A percentile compares a stretch with the other conserved stretches of the same genome.
phyloP scores from a whole-genome alignment of 2,113 vertebrate species.

The Tachysurus fulvidraco region DNA sequence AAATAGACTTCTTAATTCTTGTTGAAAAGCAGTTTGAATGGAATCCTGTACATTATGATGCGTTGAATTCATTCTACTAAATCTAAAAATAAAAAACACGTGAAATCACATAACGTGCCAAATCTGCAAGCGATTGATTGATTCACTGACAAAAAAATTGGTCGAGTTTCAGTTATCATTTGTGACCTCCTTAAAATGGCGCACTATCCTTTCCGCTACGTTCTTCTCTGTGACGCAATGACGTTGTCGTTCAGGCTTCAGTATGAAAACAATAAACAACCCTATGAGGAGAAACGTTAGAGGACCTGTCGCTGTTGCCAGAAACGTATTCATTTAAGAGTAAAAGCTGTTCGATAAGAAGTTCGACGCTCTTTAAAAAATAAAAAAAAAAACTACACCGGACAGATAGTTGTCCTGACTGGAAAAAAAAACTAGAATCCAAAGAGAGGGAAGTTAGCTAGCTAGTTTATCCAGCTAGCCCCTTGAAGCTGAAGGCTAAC shows the following conservation, averaged over 20 bases:
- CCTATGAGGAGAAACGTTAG: conserved; percentile 61
- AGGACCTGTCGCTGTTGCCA: conserved; percentile 59
- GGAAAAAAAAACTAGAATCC: conserved; percentile 61
- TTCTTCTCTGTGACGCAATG: conserved; percentile 57
- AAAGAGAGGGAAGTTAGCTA: conserved; percentile 61
- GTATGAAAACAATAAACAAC: conserved; percentile 83
- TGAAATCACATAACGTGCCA: neutral
- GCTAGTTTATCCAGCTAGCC: conserved; percentile 64
- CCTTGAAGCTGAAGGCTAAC: conserved; percentile 60
- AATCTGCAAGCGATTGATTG: neutral
- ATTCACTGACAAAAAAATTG: neutral
- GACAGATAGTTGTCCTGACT: conserved; percentile 55
- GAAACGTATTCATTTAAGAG: conserved; percentile 51
- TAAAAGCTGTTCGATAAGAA: conserved; percentile 41
- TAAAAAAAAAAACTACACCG: neutral
- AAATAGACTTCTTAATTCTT: neutral
- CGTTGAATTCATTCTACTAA: neutral
- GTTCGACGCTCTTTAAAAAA: conserved; percentile 35
- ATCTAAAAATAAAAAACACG: neutral
- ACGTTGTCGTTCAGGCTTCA: conserved; percentile 63
- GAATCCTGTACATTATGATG: neutral
- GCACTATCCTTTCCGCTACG: conserved; percentile 38
- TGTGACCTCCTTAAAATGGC: conserved; percentile 69
- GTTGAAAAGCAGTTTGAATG: no score
- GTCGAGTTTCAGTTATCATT: conserved; percentile 1